Conservation (phyloP, 2,113 vertebrate species). For the Tor tambroides region DNA sequence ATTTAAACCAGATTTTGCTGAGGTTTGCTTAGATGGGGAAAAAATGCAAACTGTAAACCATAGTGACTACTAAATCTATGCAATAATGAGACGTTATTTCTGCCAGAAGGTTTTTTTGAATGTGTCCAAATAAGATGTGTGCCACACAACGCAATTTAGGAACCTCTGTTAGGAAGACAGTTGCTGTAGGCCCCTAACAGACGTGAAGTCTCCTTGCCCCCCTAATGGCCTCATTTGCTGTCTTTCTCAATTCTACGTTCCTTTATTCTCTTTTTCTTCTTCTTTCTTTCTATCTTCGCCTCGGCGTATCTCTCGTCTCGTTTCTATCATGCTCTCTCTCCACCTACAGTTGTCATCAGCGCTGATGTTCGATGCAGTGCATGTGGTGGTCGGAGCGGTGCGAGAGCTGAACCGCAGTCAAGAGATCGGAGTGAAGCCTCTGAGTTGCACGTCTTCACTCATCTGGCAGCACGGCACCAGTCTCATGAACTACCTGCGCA, state of each 20-base stretch:
- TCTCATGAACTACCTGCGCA: slow-evolving; percentile 93
- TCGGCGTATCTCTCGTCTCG: neutral
- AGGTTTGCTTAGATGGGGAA: neutral
- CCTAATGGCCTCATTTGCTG: slow-evolving; percentile 59
- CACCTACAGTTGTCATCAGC: slow-evolving; percentile 82
- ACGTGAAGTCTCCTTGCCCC: slow-evolving; percentile 43
- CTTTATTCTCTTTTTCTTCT: slow-evolving; percentile 45
- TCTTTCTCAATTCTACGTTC: slow-evolving; percentile 52
- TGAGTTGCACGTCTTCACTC: slow-evolving; percentile 84
- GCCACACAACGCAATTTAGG: neutral
- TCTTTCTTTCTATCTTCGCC: neutral
- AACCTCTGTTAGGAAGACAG: slow-evolving; percentile 18
- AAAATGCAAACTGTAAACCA: neutral
- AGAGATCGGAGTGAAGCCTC: slow-evolving; percentile 86
- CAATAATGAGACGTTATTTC: slow-evolving; percentile 14
- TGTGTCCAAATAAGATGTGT: neutral
- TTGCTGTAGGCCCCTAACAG: slow-evolving; percentile 4
- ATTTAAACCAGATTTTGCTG: slow-evolving; percentile 12
- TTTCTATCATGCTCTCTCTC: neutral
- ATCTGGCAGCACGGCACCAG: slow-evolving; percentile 93
- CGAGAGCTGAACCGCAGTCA: slow-evolving; percentile 89
- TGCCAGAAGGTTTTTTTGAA: slow-evolving; percentile 4
- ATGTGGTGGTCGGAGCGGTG: slow-evolving; percentile 87
- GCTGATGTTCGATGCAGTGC: slow-evolving; percentile 87
- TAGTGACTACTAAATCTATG: neutral